These are phyloP conservation scores for Alcis repandata DNA, from an alignment of 2,888 invertebrate genomes.

Conservation along the genomic window DNA sequence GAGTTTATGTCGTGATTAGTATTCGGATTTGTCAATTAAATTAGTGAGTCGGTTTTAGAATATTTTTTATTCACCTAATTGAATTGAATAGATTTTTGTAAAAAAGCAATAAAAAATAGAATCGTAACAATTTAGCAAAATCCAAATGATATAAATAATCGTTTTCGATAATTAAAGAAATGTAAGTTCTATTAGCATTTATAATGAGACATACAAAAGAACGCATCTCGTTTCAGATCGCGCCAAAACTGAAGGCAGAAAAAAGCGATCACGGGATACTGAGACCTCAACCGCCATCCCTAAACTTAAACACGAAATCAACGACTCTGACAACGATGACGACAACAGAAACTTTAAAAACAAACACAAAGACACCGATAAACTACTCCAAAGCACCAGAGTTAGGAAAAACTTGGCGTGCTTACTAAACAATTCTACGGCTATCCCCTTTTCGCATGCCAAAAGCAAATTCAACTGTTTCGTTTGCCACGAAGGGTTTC, in stretches of 20 bases:
- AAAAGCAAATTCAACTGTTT: constrained; percentile 61
- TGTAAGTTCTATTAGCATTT: not conserved
- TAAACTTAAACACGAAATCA: constrained; percentile 12
- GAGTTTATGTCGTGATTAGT: too few relatives aligned
- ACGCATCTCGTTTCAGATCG: constrained; percentile 40
- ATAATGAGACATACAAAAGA: constrained; percentile 36
- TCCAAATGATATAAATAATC: too few relatives aligned
- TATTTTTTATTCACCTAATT: too few relatives aligned
- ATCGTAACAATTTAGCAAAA: too few relatives aligned
- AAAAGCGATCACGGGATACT: constrained; percentile 52
- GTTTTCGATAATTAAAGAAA: too few relatives aligned
- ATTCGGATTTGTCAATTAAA: too few relatives aligned
- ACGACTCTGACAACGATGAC: constrained; percentile 8
- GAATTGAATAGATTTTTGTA: too few relatives aligned
- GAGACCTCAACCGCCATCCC: constrained; percentile 15
- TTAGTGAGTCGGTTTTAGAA: too few relatives aligned
- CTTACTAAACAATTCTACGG: constrained; percentile 47
- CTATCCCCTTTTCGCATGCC: constrained; percentile 61
- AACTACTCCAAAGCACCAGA: constrained; percentile 26
- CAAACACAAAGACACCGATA: constrained; percentile 8
- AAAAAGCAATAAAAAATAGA: too few relatives aligned
- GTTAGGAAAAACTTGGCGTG: constrained; percentile 37
- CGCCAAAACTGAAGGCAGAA: constrained; percentile 34
- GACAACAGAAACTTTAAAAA: not conserved
- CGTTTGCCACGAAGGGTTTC: constrained; percentile 56